Conservation (phyloP, 2,888 invertebrate species). For the Patella depressa region DNA sequence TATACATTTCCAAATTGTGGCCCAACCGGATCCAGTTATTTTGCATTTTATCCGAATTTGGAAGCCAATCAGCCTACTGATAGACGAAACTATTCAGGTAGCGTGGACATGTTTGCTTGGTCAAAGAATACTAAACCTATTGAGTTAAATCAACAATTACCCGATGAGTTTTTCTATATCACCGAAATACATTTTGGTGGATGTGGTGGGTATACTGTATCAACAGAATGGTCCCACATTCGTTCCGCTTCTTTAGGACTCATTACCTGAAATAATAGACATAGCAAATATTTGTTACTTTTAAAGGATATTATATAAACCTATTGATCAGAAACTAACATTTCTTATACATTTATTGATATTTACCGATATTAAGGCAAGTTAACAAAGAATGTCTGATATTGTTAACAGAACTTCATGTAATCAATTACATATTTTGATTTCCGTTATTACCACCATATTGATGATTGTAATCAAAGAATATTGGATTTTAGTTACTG, state of each 20-base stretch:
- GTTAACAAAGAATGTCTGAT: no score
- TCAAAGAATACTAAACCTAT: not conserved
- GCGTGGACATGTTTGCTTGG: conserved; percentile 3
- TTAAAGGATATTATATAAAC: no score
- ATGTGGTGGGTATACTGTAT: conserved; percentile 10
- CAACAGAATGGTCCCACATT: not conserved
- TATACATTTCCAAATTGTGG: conserved; percentile 6
- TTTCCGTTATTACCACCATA: no score
- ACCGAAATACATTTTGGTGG: conserved; percentile 20
- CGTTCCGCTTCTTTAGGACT: conserved; percentile 1
- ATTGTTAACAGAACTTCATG: no score
- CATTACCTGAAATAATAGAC: not conserved
- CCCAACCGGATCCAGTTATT: not conserved
- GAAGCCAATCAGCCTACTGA: not conserved
- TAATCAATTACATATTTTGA: no score
- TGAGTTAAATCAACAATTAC: not conserved
- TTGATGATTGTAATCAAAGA: no score
- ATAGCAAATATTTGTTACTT: no score
- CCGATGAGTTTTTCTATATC: conserved; percentile 4
- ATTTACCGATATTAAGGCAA: no score
- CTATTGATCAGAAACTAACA: no score
- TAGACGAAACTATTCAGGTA: no score
- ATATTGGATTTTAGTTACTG: no score
- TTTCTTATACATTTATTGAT: no score
- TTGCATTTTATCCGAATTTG: conserved; percentile 13